Base-by-base conservation (phyloP, 2,797 vertebrate genomes). In the Hypotaenidia okinawae region DNA sequence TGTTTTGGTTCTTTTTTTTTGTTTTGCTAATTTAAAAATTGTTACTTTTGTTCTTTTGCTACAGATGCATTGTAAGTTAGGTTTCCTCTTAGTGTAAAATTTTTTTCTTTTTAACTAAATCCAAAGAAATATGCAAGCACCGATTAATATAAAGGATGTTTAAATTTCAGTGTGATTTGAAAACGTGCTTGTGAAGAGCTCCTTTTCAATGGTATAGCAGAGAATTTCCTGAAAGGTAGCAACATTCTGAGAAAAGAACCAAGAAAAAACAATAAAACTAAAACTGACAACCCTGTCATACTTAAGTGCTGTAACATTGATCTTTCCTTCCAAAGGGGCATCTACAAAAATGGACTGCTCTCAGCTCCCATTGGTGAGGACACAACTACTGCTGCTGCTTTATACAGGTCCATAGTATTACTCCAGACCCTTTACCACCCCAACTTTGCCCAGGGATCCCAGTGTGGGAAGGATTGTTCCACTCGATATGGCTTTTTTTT, bases 241-340 rank as follows among this genome's bases (percentile, higher is more conserved):
- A 87, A n/a, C 7, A 41, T 58, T 80, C 5, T 77, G 27, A 58
- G 55, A 62, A 84, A 84, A 33, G 11, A 72, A 39, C 1, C 1
- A 52, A 32, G 11, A 19, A 33, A 69, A 8, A 9, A 0, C 0
- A 1, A 5, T 25, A 57, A 41, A 22, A 2, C 1, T 22, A 37
- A 54, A 69, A 4, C 1, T 14, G 11, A 37, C 11, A 19, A 45
- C 43, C 9, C 43, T 18, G 43, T 6, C 28, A 14, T 35, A 59
- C 4, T 23, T 37, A 61, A 55, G 21, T 49, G 9, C 8, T 52
- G 11, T 33, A 63, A 47, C 54, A n/a, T 64, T 87, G 37, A 24
- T 59, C 10, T 70, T 84, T 69, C 11, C 2, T 64, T 59, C 68
- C 59, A 24, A 7, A 9, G 18, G 18, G 14, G 3, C 16, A 57